Evolutionary conservation across 2,797 vertebrate species (phyloP), one percentile per base, ranked within the genome.

Genomic region (Rhabdomys pumilio): DNA sequence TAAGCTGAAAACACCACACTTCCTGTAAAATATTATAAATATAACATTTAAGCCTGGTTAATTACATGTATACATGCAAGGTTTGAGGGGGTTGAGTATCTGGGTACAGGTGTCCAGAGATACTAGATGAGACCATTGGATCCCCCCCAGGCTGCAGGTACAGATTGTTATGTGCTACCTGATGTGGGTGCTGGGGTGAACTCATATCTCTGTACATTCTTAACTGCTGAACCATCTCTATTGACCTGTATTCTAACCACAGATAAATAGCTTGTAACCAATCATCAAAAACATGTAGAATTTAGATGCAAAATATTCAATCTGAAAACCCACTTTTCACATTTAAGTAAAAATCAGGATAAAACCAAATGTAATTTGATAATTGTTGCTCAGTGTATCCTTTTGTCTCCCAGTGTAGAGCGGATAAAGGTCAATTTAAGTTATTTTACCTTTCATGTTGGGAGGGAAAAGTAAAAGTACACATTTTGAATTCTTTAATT

Each of bases 401-500:
- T 55, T 97, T 80, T 83, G 41, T 92, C 38, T 26, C 73, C 41
- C 14, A 55, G 26, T 47, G 50, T 47, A 53, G 57, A 80, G 34
- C 86, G 4, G 14, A 67, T 61, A 22, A 81, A 91, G 69, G 69
- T 80, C 69, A 85, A 80, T 73, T 94, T 92, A 85, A 83, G 34
- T 83, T 84, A 31, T n/a, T 38, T 57, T 15, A 24, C 3, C 6
- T 3, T 20, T 93, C 17, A 34, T 11, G 6, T 41, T 17, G 83
- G 34, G n/a, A 57, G 13, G n/a, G 76, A 57, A 55, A 85, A 50
- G 2, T 53, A 29, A 55, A 82, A 63, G 55, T 80, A 26, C 73
- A 29, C 83, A 91, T n/a, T 80, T 29, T 38, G 26, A 93, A 84
- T 94, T 92, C 31, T 82, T 85, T 59, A 86, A 38, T 22, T 94